Base-by-base conservation (phyloP, 2,797 vertebrate genomes). In the Catharus ustulatus region DNA sequence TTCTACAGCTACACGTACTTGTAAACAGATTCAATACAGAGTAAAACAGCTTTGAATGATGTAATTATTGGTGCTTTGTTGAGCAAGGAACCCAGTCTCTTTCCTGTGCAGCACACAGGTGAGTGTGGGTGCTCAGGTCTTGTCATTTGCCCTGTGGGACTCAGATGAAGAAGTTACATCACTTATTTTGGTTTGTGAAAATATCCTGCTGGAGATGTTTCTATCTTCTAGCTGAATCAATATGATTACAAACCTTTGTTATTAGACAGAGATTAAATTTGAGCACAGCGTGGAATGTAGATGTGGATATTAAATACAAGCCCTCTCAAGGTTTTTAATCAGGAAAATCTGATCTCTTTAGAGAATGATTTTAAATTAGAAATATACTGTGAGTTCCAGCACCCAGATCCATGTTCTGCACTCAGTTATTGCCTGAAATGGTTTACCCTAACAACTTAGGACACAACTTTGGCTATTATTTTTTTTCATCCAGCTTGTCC, bases 301-400 rank as follows among this genome's bases (percentile, higher is more conserved):
- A 94, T 74, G 85, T 69, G 90, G 89, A 82, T 94, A 95, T 96
- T 94, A 94, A 96, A 94, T 82, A 89, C 22, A 67, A 91, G 19
- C 43, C 14, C 32, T 95, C 68, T 90, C 83, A 73, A 94, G 85
- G 55, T 58, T 92, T 94, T 88, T 96, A 93, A 96, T 96, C 93
- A 88, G 67, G 62, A 76, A 91, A 93, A 95, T 94, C 85, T 80
- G 87, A 93, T 90, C 80, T 93, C 67, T 84, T 91, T 79, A 78
- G 52, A 74, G 71, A 86, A 76, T 62, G 63, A 69, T 76, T 95
- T 94, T 87, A 90, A 95, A 90, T 91, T 84, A 85, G 57, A 93
- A 94, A 74, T 82, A 71, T 2, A 40, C 21, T 51, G 73, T 69
- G 67, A 73, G 67, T 84, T 82, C 55, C 74, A 76, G 32, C 52